Evolutionary conservation across 2,888 invertebrate genomes (phyloP), one percentile per base, ranked within the genome.

Genomic region (Germaria angustata): DNA sequence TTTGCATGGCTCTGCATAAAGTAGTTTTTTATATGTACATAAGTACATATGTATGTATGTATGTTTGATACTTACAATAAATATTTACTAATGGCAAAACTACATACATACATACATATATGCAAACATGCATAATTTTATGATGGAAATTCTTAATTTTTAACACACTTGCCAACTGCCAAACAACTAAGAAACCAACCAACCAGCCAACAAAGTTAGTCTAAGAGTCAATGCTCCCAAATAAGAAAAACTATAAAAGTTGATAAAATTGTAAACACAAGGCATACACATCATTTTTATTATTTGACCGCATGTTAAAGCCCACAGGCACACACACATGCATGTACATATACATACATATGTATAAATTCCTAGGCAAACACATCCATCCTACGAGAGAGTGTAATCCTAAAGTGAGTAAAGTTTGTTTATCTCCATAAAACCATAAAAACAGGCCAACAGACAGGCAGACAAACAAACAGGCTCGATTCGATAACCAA

Each of bases 221-320:
- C 53, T n/a, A 82, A 78, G 36, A 78, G 82, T 82, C 82, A 82
- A 76, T 82, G 82, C 75, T 76, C 82, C 71, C 82, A 24, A 63
- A 71, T 36, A 46, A 15, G 11, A 24, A 15, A 78, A 57, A 78
- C 71, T 78, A 78, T 78, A 63, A 44, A 68, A 28, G 53, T 59
- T 59, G 53, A 53, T 65, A 65, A 53, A 22, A 68, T 66, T 59
- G 34, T 63, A 61, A 49, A 41, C 49, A 49, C 39, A 34, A 9
- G 39, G 2, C 66, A 49, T 11, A 34, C 17, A 53, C 63, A 57
- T 46, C 49, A 76, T 84, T 85, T 84, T 61, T 79, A 66, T 57
- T 69, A 75, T 80, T 84, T 75, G 77, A 82, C 80, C 84, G 77
- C 80, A 71, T 73, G 51, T 53, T 61, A 53, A 66, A 79, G 51